Conservation (phyloP, 2,888 invertebrate genomes). For the Rhopalosiphum nymphaeae region DNA sequence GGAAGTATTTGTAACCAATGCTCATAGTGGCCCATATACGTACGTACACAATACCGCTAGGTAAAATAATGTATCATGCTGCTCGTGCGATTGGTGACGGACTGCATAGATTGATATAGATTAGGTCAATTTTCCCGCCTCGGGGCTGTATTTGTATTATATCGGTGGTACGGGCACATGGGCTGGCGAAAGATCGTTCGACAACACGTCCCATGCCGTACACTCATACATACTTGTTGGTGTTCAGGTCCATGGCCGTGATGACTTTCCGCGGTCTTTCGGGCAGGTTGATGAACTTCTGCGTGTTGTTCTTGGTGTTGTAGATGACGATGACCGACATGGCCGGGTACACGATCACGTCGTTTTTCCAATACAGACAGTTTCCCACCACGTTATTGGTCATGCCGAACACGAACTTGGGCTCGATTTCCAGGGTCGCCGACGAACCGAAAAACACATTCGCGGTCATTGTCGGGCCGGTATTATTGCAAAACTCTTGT, state of each 20-base stretch:
- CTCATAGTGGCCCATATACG: too few relatives aligned
- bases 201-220: too few relatives aligned
- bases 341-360: slow-evolving; percentile 39
- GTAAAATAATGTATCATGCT: too few relatives aligned
- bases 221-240: not conserved
- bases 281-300: not conserved
- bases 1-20: too few relatives aligned
- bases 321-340: slow-evolving; percentile 11
- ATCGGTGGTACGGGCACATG: too few relatives aligned
- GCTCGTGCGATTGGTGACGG: too few relatives aligned
- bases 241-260: slow-evolving; percentile 41
- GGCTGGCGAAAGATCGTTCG: too few relatives aligned
- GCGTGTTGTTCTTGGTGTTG: not conserved
- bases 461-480: not conserved
- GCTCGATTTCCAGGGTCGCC: not conserved
- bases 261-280: not conserved
- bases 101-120: too few relatives aligned
- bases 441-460: not conserved
- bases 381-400: not conserved
- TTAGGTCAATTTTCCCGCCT: too few relatives aligned
- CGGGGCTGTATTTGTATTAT: too few relatives aligned
- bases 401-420: slow-evolving; percentile 36
- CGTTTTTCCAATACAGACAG: slow-evolving; percentile 39
- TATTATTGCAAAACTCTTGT: not conserved
- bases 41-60: too few relatives aligned